A percentile compares a stretch with the other conserved stretches of the same genome.
Evolutionary conservation across 1,140 invertebrate genomes (phyloP).

Genomic region (Teleopsis dalmanni): DNA sequence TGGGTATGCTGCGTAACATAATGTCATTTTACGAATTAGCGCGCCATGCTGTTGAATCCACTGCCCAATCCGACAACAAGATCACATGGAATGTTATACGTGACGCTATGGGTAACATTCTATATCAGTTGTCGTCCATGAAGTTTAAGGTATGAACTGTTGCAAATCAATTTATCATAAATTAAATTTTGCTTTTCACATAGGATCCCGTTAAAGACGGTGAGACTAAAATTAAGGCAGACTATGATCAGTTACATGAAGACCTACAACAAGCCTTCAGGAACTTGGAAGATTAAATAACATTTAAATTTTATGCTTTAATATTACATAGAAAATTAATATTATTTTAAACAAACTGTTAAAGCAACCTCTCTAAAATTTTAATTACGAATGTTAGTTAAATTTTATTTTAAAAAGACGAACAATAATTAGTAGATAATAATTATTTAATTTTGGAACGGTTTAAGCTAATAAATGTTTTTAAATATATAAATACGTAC

Average conservation of each 20-base stretch:
- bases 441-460: slow-evolving; percentile 1
- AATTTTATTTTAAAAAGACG: slow-evolving; percentile 1
- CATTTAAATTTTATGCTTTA: not conserved
- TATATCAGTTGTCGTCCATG: slow-evolving; percentile 98
- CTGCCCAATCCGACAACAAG: slow-evolving; percentile 97
- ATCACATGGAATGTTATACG: slow-evolving; percentile 97
- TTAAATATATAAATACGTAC: no score
- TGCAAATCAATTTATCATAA: not conserved
- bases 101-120: slow-evolving; percentile 89
- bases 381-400: slow-evolving; percentile 3
- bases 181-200: slow-evolving; percentile 16
- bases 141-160: slow-evolving; percentile 85
- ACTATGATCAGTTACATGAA: slow-evolving; percentile 92
- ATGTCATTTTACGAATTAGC: slow-evolving; percentile 97
- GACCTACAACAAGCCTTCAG: slow-evolving; percentile 94
- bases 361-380: slow-evolving; percentile 1
- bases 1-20: slow-evolving; percentile 97
- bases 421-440: slow-evolving; percentile 9
- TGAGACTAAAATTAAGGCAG: slow-evolving; percentile 91
- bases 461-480: no score
- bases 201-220: slow-evolving; percentile 97
- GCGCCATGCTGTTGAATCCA: slow-evolving; percentile 93
- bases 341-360: slow-evolving; percentile 1
- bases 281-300: slow-evolving; percentile 91
- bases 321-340: slow-evolving; percentile 3